Evolutionary conservation across 2,797 vertebrate genomes (phyloP).

Genomic region (Sphenopsis melanotis): DNA sequence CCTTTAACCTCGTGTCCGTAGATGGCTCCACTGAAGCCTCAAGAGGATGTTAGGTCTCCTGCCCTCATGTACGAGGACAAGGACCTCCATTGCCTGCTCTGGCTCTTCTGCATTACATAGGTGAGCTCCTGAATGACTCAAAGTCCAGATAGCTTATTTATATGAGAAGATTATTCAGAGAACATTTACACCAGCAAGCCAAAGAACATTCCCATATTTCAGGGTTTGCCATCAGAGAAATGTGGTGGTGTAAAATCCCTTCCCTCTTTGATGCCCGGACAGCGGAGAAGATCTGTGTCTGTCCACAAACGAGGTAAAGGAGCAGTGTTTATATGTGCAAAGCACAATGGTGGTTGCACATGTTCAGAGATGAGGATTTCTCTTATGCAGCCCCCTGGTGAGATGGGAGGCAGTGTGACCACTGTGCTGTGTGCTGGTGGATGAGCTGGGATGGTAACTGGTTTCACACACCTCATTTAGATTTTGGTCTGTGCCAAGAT

Average conservation of each 20-base stretch:
- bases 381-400: fast-evolving
- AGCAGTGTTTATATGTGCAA: too few species aligned
- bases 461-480: background rate
- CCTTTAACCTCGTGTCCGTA: background rate
- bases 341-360: background rate
- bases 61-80: fast-evolving
- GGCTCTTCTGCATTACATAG: fast-evolving
- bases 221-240: fast-evolving
- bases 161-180: background rate
- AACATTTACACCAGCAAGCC: background rate
- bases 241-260: background rate
- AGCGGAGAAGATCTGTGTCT: background rate
- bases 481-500: fast-evolving
- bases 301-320: background rate
- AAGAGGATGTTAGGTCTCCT: background rate
- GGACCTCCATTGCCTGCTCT: background rate
- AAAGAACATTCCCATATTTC: fast-evolving
- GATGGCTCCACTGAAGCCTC: background rate
- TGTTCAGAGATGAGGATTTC: background rate
- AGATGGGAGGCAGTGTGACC: background rate
- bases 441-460: background rate
- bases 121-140: background rate
- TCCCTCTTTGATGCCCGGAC: fast-evolving
- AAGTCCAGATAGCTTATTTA: background rate
- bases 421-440: fast-evolving